Conservation (phyloP, 35 echinoderm and acorn worm genomes). For the Patiria miniata region DNA sequence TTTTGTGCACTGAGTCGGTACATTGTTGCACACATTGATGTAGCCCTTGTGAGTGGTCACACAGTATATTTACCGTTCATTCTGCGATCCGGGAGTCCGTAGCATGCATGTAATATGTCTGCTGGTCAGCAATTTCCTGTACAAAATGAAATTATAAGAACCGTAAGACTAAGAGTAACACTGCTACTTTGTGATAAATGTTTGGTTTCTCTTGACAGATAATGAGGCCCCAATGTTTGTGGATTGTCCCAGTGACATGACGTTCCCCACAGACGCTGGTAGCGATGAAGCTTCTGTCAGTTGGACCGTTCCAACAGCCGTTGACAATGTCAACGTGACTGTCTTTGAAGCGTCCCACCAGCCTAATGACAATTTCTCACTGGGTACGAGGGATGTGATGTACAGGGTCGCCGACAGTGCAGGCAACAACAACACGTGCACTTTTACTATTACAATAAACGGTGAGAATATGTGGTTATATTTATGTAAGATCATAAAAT, state of each 20-base stretch:
- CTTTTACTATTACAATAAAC: conserved; percentile 9
- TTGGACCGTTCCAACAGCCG: conserved; percentile 28
- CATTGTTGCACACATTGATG: too few species aligned
- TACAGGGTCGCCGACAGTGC: conserved; percentile 29
- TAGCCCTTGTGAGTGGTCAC: too few species aligned
- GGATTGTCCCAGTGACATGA: conserved; percentile 29
- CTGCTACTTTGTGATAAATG: too few species aligned
- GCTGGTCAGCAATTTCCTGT: too few species aligned
- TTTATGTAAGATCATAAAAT: too few species aligned
- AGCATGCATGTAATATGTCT: too few species aligned
- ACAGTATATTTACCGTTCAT: too few species aligned
- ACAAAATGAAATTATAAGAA: too few species aligned
- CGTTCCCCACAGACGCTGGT: neutral
- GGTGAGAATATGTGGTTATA: conserved; percentile 11
- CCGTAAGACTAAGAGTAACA: too few species aligned
- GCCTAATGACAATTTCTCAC: neutral
- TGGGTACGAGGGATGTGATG: conserved; percentile 7
- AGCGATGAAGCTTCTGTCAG: neutral
- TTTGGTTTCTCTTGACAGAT: conserved; percentile 27
- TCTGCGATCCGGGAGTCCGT: too few species aligned
- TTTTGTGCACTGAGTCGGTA: too few species aligned
- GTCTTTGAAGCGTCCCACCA: conserved; percentile 13
- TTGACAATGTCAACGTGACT: conserved; percentile 28
- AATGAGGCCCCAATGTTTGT: conserved; percentile 33
- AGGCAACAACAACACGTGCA: conserved; percentile 11